Base-by-base conservation (phyloP, 2,797 vertebrate species). In the Somateria mollissima region DNA sequence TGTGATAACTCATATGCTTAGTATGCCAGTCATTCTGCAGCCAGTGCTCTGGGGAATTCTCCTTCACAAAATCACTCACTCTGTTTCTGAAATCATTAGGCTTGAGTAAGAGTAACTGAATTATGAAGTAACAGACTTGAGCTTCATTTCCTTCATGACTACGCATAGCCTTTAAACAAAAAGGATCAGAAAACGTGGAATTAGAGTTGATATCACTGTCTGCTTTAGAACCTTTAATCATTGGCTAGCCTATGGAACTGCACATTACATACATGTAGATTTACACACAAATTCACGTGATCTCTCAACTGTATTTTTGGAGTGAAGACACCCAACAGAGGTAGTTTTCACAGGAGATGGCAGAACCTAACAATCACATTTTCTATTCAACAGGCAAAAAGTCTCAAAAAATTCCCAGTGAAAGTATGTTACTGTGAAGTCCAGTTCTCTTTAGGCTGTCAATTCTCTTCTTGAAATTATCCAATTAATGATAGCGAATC, bases 61-160 rank as follows among this genome's bases (percentile, higher is more conserved):
- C 99, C 96, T 99, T 99, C 84, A 99, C 99, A 94, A 99, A 99
- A 90, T 99, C 99, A 90, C 98, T 99, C 82, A 99, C 99, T 83
- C 99, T 95, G 97, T 99, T 99, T 97, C 99, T 98, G 97, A 99
- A 99, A 98, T 99, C 99, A 20, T 99, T 99, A 71, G 99, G 99
- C 97, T 99, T 99, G 87, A 99, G 98, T 84, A 99, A 97, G 36
- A 99, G 98, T 90, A 99, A 98, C 32, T 99, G 99, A 97, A 99
- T 99, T 95, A 99, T 99, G 98, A 99, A 99, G 97, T 99, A 99
- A 96, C 99, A 99, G 62, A 99, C 99, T 96, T 99, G 99, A 43
- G 99, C 99, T 98, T 99, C 99, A 54, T 99, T 99, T 89, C 99
- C 99, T 97, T 99, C 99, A 22, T 99, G 99, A 97, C 99, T 99